Evolutionary conservation across 2,888 invertebrate genomes (phyloP), one percentile per base, ranked within the genome.

Genomic region (Lomographa bimaculata): DNA sequence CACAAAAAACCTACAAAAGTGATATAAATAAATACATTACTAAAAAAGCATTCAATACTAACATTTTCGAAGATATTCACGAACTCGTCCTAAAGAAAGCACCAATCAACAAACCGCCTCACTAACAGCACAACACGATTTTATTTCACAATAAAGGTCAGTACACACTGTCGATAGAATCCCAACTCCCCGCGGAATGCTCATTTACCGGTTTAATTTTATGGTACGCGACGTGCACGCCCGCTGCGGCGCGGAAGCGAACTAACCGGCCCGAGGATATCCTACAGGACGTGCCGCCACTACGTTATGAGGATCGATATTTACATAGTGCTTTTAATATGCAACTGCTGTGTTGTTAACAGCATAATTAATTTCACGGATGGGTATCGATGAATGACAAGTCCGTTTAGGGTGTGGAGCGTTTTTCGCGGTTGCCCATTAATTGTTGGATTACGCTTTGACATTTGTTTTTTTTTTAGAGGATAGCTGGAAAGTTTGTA

Each of bases 241-340:
- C 71, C 69, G 54, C 43, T 57, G 80, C 80, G 79, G 76, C 71
- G 57, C 81, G 79, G 83, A 79, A 75, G 66, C 67, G 78, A 76
- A 86, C 87, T 85, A 85, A 75, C 78, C 57, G 64, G 54, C 56
- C 62, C 63, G 70, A 76, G 81, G 77, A 79, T 79, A 77, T 86
- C 86, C 86, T 84, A 70, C 79, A 83, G 80, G 80, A 87, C 83
- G 79, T 79, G 79, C 68, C 53, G 64, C 64, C 71, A 71, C 73
- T 74, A 68, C 72, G 62, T 72, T 80, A 85, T 77, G 74, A 70
- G 63, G 79, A 87, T 87, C 87, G 83, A 87, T 87, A 86, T 85
- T 82, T 81, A 85, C 80, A 84, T 85, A 79, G 73, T 72, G 75
- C 72, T 81, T 82, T 82, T 84, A 82, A 82, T 82, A 83, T 83